Base-by-base conservation (phyloP, 1,140 invertebrate genomes). In the Lordiphosa stackelbergi region DNA sequence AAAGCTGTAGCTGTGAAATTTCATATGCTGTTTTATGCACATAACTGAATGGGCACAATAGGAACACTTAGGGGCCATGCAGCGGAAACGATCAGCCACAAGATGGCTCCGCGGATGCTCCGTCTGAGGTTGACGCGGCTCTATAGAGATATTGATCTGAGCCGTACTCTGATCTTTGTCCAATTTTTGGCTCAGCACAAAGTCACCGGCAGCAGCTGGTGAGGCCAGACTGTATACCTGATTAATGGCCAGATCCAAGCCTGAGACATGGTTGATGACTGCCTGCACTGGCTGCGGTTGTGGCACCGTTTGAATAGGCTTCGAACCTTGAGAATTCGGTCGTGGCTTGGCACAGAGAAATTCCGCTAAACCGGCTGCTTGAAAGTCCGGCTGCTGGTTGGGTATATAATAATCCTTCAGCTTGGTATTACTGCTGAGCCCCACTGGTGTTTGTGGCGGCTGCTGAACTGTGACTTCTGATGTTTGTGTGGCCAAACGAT, bases 1-100 rank as follows among this genome's bases (percentile, higher is more conserved):
- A 28, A 81, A 81, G 22, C 62, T 52, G 11, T 31, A 72, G 10
- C 53, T 24, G 19, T 81, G 75, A 13, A 75, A 72, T 11, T 59
- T 63, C 77, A 81, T 71, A 52, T 81, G 75, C 37, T 72, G 38
- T 2, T 53, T 28, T 0, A 81, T 71, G 38, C 60, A 68, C 45
- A 81, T 45, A 1, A 83, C 59, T 9, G 72, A 65, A 45, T 64
- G 53, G 6, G 75, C 36, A 6, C 58, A 68, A 36, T 58, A 81
- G 8, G 45, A 48, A 13, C 75, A 81, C 16, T 51, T 53, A 5
- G 35, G 0, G 7, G 75, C 72, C 77, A 81, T 83, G 56, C 75
- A 81, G 3, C 68, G 68, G 9, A 81, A 81, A 0, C 72, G 71
- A 38, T 81, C 66, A 0, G 49, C 37, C 5, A 46, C 47, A 2